These are phyloP conservation scores for Lissonota sp. DNA, from an alignment of 2,888 invertebrate species.

Conservation along the genomic window DNA sequence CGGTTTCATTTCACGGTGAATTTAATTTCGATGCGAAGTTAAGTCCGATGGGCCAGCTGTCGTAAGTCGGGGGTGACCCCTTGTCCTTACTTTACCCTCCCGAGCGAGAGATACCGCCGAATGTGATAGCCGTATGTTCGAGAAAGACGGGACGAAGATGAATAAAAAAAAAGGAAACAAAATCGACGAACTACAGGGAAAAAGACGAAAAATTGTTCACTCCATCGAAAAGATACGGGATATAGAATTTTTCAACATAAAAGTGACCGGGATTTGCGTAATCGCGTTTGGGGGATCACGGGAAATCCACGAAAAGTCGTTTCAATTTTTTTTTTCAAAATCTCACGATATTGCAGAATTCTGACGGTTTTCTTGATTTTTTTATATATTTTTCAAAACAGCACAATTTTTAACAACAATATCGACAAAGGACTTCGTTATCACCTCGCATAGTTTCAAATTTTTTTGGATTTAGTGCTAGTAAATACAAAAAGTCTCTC, in stretches of 20 bases:
- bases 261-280: conserved; percentile 82
- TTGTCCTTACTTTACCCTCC: conserved; percentile 64
- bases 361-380: not conserved
- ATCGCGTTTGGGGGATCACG: conserved; percentile 74
- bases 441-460: too few relatives aligned
- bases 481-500: too few relatives aligned
- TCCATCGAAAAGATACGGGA: conserved; percentile 65
- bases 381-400: not conserved
- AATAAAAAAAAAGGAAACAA: conserved; percentile 54
- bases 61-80: conserved; percentile 76
- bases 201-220: conserved; percentile 37
- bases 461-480: too few relatives aligned
- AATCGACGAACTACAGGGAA: conserved; percentile 27
- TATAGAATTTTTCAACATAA: conserved; percentile 72
- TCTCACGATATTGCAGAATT: conserved; percentile 62
- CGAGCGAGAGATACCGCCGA: conserved; percentile 46
- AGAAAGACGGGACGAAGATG: conserved; percentile 58
- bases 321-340: conserved; percentile 18
- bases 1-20: conserved; percentile 83
- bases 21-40: conserved; percentile 80
- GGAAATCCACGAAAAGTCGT: conserved; percentile 53
- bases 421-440: not conserved
- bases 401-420: too few relatives aligned
- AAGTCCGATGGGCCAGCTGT: conserved; percentile 77
- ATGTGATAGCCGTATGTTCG: conserved; percentile 4